Percentiles rank a stretch among this genome's conserved stretches.
Evolutionary conservation across 2,888 invertebrate species (phyloP).

Genomic region (Napeogenes inachia): DNA sequence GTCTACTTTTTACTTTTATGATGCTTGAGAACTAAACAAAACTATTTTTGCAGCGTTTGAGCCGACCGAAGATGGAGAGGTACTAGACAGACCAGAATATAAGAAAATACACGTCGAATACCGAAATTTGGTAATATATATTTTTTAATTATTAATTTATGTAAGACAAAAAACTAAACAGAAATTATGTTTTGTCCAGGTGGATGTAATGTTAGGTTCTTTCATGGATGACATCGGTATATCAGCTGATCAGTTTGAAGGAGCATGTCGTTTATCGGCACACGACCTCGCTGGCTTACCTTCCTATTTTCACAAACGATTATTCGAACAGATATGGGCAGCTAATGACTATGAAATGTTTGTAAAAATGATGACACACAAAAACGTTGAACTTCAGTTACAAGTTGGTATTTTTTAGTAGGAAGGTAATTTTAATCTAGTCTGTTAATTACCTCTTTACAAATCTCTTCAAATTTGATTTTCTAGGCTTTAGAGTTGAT

Average conservation of each 20-base stretch:
- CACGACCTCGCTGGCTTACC: constrained; percentile 70
- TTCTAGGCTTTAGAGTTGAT: constrained; percentile 89
- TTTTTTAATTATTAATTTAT: background rate
- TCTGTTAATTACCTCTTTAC: too few relatives aligned
- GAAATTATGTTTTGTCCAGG: constrained; percentile 57
- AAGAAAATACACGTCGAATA: constrained; percentile 89
- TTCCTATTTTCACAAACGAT: constrained; percentile 78
- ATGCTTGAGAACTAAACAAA: background rate
- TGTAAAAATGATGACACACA: constrained; percentile 93
- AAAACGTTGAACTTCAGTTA: constrained; percentile 93
- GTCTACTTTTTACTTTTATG: too few relatives aligned
- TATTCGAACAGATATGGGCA: constrained; percentile 90
- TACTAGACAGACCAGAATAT: constrained; percentile 85
- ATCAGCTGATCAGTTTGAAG: constrained; percentile 90
- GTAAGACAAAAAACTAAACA: background rate
- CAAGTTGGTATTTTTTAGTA: constrained; percentile 46
- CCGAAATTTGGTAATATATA: constrained; percentile 84
- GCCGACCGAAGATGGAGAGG: constrained; percentile 80
- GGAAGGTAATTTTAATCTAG: too few relatives aligned
- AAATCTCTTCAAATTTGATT: constrained; percentile 8
- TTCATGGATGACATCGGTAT: constrained; percentile 96
- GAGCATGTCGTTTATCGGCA: constrained; percentile 81
- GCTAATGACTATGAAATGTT: constrained; percentile 95
- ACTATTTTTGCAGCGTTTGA: constrained; percentile 84
- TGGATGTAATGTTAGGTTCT: constrained; percentile 92